phyloP scores from a whole-genome alignment of 1,140 invertebrate species.

The Drosophila kurseongensis region DNA sequence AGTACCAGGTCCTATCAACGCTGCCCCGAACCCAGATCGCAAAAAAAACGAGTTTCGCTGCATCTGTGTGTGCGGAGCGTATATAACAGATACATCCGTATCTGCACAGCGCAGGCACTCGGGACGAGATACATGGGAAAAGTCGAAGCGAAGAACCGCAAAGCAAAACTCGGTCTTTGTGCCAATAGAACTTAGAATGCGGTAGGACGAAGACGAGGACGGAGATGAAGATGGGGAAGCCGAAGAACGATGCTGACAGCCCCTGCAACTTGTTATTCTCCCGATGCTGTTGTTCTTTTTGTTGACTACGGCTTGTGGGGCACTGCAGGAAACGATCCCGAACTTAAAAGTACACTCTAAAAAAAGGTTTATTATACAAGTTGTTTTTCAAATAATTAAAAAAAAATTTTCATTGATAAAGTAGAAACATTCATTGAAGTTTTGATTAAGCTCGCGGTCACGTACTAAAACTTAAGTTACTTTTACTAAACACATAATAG shows the following conservation, averaged over 20 bases:
- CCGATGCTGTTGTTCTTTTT: slow-evolving; percentile 23
- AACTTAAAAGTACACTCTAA: slow-evolving; percentile 1
- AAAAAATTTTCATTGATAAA: too few species aligned
- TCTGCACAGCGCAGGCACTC: slow-evolving; percentile 13
- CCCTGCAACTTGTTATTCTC: slow-evolving; percentile 24
- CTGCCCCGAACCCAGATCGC: slow-evolving; percentile 25
- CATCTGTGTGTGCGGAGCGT: slow-evolving; percentile 53
- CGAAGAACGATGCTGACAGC: slow-evolving; percentile 17
- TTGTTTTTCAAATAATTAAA: too few species aligned
- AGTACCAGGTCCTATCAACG: slow-evolving; percentile 51
- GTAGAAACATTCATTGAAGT: too few species aligned
- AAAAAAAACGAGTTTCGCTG: slow-evolving; percentile 73
- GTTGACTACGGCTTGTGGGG: slow-evolving; percentile 36
- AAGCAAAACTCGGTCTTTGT: slow-evolving; percentile 78
- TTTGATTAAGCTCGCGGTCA: too few species aligned
- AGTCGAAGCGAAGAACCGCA: slow-evolving; percentile 43
- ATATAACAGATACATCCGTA: slow-evolving; percentile 70
- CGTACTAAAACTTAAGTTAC: too few species aligned
- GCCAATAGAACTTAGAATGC: slow-evolving; percentile 82
- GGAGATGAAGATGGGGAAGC: neutral
- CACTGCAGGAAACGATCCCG: slow-evolving; percentile 59
- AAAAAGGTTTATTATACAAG: neutral
- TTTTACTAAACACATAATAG: too few species aligned
- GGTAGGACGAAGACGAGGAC: slow-evolving; percentile 58
- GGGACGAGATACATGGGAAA: slow-evolving; percentile 43